Evolutionary conservation across 1,140 invertebrate genomes (phyloP).

Genomic region (Lithobius niger): DNA sequence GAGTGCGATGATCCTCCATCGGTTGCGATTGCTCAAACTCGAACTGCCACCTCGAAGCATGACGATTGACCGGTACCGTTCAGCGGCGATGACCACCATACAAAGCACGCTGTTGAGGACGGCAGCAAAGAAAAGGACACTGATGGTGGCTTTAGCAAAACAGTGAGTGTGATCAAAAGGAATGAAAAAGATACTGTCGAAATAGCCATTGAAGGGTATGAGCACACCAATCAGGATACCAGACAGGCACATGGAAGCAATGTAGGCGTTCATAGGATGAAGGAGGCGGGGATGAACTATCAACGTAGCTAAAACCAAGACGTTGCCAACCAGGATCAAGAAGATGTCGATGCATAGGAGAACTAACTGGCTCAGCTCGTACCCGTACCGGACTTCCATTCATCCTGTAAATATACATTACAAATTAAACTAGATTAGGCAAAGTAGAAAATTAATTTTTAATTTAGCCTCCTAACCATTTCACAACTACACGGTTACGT

Average conservation of each 20-base stretch:
- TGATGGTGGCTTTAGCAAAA: slow-evolving; percentile 7
- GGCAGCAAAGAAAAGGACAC: slow-evolving; percentile 11
- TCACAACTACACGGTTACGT: too few relatives aligned
- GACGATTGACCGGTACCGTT: slow-evolving; percentile 11
- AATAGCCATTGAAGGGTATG: neutral
- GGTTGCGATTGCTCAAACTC: neutral
- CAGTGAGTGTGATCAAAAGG: neutral
- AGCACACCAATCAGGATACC: neutral
- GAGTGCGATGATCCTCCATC: neutral
- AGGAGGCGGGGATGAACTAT: neutral
- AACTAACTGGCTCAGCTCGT: too few relatives aligned
- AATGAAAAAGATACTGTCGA: neutral
- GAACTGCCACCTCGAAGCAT: neutral
- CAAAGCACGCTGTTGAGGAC: slow-evolving; percentile 13
- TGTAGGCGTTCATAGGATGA: neutral
- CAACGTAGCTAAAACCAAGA: neutral
- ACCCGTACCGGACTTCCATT: too few relatives aligned
- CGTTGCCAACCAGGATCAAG: neutral
- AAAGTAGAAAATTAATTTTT: too few relatives aligned
- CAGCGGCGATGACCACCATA: slow-evolving; percentile 14
- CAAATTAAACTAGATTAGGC: too few relatives aligned
- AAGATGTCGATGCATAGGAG: too few relatives aligned
- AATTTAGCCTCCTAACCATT: too few relatives aligned
- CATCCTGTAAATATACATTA: too few relatives aligned
- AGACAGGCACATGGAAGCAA: neutral